Conservation (phyloP, 2,113 vertebrate species). For the Australoheros scitulus region DNA sequence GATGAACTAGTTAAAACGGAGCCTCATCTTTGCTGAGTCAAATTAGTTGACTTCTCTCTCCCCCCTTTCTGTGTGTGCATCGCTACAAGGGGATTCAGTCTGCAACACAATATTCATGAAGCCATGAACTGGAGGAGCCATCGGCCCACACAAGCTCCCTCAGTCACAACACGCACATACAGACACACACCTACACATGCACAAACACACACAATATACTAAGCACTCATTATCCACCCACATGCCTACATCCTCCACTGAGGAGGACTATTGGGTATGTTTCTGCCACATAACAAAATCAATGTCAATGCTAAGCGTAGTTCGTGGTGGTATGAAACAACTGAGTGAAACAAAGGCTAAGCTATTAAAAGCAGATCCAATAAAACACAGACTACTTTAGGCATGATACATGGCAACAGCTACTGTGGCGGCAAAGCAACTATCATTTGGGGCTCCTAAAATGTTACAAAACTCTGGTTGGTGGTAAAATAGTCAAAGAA, state of each 20-base stretch:
- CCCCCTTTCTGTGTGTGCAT: conserved; percentile 9
- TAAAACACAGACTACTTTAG: conserved; percentile 49
- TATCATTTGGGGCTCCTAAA: conserved; percentile 30
- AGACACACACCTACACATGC: conserved; percentile 45
- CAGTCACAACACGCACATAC: conserved; percentile 56
- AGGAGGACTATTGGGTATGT: conserved; percentile 54
- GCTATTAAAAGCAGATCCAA: conserved; percentile 52
- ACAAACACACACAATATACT: conserved; percentile 60
- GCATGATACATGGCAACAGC: conserved; percentile 42
- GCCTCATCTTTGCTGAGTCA: conserved; percentile 54
- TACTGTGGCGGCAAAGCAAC: conserved; percentile 19
- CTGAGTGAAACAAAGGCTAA: conserved; percentile 56
- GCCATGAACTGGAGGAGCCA: conserved; percentile 66
- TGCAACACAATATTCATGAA: conserved; percentile 70
- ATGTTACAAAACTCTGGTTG: conserved; percentile 25
- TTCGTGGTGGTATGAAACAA: conserved; percentile 49
- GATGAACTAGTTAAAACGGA: conserved; percentile 44
- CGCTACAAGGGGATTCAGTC: conserved; percentile 49
- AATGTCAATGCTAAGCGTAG: conserved; percentile 51
- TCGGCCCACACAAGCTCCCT: conserved; percentile 61
- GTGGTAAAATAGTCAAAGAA: conserved; percentile 34
- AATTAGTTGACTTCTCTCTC: conserved; percentile 47
- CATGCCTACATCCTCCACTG: conserved; percentile 58
- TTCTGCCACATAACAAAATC: conserved; percentile 68
- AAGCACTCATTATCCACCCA: conserved; percentile 70